Percentiles rank a stretch among this genome's conserved stretches.
phyloP scores from a whole-genome alignment of 2,888 invertebrate genomes.

The Macaria liturata region DNA sequence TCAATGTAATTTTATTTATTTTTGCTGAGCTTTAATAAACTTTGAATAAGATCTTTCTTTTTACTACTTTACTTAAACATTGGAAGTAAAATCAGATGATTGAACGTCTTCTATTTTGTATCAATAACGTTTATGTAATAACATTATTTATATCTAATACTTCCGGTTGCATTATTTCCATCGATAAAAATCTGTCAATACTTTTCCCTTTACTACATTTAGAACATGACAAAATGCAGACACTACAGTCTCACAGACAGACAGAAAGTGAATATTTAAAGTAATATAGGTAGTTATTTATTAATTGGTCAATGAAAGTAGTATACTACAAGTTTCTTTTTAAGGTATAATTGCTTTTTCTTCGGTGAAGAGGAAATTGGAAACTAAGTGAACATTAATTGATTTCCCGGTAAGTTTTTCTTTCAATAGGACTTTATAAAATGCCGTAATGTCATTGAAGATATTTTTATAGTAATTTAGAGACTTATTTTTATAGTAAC shows the following conservation, averaged over 20 bases:
- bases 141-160: too few species aligned
- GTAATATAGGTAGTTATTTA: slow-evolving; percentile 40
- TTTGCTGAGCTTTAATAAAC: too few species aligned
- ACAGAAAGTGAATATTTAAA: slow-evolving; percentile 28
- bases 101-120: too few species aligned
- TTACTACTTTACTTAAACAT: too few species aligned
- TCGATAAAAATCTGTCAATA: slow-evolving; percentile 5
- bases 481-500: too few species aligned
- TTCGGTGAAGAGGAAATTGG: slow-evolving; percentile 12
- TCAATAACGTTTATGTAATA: too few species aligned
- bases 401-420: slow-evolving; percentile 4
- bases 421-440: not conserved
- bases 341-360: slow-evolving; percentile 2
- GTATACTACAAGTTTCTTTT: slow-evolving; percentile 16
- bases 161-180: not conserved
- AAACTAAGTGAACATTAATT: slow-evolving; percentile 16
- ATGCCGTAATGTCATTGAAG: too few species aligned
- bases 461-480: too few species aligned
- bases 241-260: slow-evolving; percentile 24
- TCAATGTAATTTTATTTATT: too few species aligned
- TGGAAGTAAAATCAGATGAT: too few species aligned
- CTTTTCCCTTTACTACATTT: slow-evolving; percentile 18
- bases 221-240: slow-evolving; percentile 22
- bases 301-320: slow-evolving; percentile 49
- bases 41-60: too few species aligned